Base-by-base conservation (phyloP, 2,797 vertebrate species). In the Enteromius treurensis region DNA sequence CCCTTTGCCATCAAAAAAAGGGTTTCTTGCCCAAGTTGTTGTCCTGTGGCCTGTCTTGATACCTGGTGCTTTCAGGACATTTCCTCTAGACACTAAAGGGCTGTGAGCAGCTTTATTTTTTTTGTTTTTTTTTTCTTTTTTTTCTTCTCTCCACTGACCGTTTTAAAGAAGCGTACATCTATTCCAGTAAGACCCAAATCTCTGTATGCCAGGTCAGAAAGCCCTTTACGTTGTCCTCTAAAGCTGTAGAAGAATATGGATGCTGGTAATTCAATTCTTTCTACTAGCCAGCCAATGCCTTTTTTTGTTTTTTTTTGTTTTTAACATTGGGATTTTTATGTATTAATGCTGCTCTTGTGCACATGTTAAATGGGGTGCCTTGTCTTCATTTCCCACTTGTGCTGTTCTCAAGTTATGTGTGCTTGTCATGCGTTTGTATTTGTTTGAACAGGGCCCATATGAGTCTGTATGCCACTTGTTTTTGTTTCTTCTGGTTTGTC, bases 181-280 rank as follows among this genome's bases (percentile, higher is more conserved):
- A 29, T 32, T 74, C 53, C 58, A 65, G 32, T 26, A 64, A 51
- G 42, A n/a, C 37, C 55, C 7, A 32, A 13, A 67, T 40, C n/a
- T 21, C 62, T 29, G 6, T 58, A 42, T 58, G 60, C 81, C 65
- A 70, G 55, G 64, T 84, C 81, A 68, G 89, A 88, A 86, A 85
- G 87, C 73, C 19, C 78, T 84, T 51, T 79, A 84, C 77, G 81
- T 70, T 84, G 84, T 85, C 86, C 60, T 84, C 89, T 45, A 40
- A 37, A 29, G 77, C 75, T 82, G 23, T 83, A 55, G 81, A 90
- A 91, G 92, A 91, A 92, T 87, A 40, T 87, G 90, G 93, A 93
- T 95, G 92, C 93, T 94, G 93, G 94, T 87, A 92, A 88, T 94
- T 93, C 92, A 90, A 89, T 91, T 92, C 88, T 88, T 87, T 34